Evolutionary conservation across 2,797 vertebrate genomes (phyloP).

Genomic region (Pelodytes ibericus): DNA sequence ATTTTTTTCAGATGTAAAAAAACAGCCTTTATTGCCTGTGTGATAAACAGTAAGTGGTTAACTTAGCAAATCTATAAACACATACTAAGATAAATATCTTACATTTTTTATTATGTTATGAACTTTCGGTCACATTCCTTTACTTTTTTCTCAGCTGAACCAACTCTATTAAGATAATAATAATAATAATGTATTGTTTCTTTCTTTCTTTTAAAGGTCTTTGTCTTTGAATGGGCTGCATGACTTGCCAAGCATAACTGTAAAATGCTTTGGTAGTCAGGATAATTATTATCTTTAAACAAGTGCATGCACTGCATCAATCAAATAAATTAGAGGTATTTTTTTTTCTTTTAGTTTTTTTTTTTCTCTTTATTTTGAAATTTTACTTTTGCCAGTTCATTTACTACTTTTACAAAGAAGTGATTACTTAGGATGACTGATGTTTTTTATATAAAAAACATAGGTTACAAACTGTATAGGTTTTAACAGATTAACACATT

Average conservation of each 20-base stretch:
- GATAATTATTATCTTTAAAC: slow-evolving; percentile 30
- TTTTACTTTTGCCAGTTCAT: no score
- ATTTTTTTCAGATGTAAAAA: no score
- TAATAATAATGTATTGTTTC: slow-evolving; percentile 23
- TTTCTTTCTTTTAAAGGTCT: slow-evolving; percentile 12
- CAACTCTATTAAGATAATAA: slow-evolving; percentile 20
- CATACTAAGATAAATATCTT: background rate
- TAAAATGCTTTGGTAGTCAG: background rate
- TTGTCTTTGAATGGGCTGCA: slow-evolving; percentile 4
- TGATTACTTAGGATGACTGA: no score
- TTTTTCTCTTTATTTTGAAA: background rate
- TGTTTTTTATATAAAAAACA: no score
- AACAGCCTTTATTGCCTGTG: no score
- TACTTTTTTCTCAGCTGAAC: background rate
- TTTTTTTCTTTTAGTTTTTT: background rate
- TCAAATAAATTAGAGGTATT: slow-evolving; percentile 15
- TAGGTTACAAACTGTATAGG: no score
- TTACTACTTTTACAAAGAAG: no score
- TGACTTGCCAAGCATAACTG: slow-evolving; percentile 33
- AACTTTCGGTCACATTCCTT: background rate
- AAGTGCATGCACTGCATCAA: background rate
- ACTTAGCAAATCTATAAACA: background rate
- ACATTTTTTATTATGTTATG: background rate
- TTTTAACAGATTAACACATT: no score
- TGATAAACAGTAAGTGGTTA: background rate